phyloP scores from a whole-genome alignment of 1,140 invertebrate species.

The Aphis gossypii region DNA sequence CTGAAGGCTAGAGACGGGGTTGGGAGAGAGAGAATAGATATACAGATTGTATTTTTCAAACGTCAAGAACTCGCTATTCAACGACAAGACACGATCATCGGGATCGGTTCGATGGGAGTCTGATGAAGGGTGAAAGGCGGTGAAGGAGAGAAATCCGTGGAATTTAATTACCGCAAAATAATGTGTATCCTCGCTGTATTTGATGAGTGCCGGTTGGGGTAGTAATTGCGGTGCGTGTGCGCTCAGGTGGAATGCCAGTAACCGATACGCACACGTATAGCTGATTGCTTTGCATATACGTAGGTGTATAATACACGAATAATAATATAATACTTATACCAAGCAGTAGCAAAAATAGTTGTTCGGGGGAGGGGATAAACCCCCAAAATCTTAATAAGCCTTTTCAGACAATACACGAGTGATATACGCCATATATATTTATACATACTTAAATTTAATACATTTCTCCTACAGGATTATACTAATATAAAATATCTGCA shows the following conservation, averaged over 20 bases:
- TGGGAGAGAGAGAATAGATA: neutral
- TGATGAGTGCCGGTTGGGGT: no score
- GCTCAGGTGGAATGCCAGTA: neutral
- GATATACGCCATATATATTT: neutral
- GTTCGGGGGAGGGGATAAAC: neutral
- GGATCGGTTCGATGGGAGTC: neutral
- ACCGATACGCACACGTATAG: neutral
- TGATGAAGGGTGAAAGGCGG: neutral
- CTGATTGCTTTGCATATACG: neutral
- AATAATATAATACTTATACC: neutral
- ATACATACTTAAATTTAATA: neutral
- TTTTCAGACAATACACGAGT: neutral
- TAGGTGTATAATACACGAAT: neutral
- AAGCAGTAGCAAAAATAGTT: neutral
- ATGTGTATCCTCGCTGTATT: neutral
- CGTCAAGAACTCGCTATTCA: neutral
- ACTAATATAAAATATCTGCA: neutral
- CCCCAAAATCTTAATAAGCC: neutral
- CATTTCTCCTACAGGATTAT: neutral
- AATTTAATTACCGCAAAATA: conserved; percentile 35
- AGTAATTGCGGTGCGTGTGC: neutral
- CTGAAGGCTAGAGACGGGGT: no score
- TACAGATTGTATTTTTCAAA: conserved; percentile 19
- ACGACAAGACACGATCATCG: neutral
- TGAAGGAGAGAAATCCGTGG: neutral